Base-by-base conservation (phyloP, 2,888 invertebrate species). In the Ochropleura plecta region DNA sequence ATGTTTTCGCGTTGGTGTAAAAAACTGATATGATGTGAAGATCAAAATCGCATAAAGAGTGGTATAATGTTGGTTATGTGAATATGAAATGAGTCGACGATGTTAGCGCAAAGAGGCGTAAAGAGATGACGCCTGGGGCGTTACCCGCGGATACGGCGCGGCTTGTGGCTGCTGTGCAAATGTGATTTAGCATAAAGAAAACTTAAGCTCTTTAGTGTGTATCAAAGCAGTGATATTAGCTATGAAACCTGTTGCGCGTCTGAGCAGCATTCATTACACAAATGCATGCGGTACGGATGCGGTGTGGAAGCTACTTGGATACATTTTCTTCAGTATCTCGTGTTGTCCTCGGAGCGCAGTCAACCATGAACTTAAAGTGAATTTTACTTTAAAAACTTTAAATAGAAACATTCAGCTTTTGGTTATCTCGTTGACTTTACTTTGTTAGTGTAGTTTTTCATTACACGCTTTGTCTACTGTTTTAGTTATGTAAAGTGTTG, bases 231-330 rank as follows among this genome's bases (percentile, higher is more conserved):
- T 83, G 76, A 82, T 86, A 82, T 84, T 79, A 85, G 69, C 73
- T 68, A 65, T 70, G 73, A 79, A 84, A 90, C 91, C 86, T 90
- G 91, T 91, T 91, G 90, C 89, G 82, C 63, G 51, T 76, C 69
- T 72, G 48, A 76, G 73, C 65, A 72, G 80, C 80, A 88, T 88
- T 87, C 85, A 89, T 87, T 88, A 86, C 74, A 79, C 69, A 83
- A 86, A 87, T 86, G 88, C 84, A 88, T 79, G 76, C 70, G 72
- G 73, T 64, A 73, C 70, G 74, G 79, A 30, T 49, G 83, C 55
- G 80, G n/a, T 55, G 74, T 64, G 80, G 73, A 72, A 51, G 55
- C 59, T 73, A 76, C 75, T 82, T 76, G 75, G 82, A 82, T 79
- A 83, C 69, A 84, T 86, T 86, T 87, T 83, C 85, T 81, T 87